A percentile compares a stretch with the other conserved stretches of the same genome.
phyloP scores from a whole-genome alignment of 2,797 vertebrate species.

The Acrossocheilus fasciatus region DNA sequence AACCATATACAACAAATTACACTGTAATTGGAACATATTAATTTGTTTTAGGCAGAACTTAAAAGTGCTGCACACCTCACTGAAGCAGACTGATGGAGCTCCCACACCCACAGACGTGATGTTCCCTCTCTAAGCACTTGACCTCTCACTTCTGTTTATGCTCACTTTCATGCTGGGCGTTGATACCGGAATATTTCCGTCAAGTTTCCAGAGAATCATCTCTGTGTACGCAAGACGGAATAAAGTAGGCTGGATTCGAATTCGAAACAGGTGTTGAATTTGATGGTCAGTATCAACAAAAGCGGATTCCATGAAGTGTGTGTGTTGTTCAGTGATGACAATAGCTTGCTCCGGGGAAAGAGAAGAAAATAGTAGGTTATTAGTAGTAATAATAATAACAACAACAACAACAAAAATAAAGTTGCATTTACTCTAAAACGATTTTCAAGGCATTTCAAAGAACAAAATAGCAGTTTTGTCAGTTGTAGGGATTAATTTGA shows the following conservation, averaged over 20 bases:
- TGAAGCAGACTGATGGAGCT: background rate
- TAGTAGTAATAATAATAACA: no score
- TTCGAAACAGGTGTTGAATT: background rate
- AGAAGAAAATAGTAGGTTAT: no score
- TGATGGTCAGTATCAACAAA: background rate
- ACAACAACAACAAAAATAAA: no score
- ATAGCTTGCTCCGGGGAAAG: background rate
- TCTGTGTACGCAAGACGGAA: background rate
- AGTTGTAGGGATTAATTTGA: no score
- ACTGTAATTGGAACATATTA: background rate
- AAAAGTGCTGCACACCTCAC: background rate
- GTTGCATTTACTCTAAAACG: no score
- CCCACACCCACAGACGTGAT: background rate
- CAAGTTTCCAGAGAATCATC: no score
- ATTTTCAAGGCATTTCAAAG: no score
- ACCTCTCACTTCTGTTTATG: slow-evolving; percentile 6
- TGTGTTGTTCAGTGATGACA: background rate
- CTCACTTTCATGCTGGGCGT: background rate
- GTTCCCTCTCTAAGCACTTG: background rate
- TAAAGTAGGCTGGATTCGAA: background rate
- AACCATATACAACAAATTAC: background rate
- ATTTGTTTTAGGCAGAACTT: background rate
- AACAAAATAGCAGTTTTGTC: no score
- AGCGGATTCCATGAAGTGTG: background rate
- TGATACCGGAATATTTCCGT: background rate